Conservation (phyloP, 2,888 invertebrate species). For the Microctonus hyperodae region DNA sequence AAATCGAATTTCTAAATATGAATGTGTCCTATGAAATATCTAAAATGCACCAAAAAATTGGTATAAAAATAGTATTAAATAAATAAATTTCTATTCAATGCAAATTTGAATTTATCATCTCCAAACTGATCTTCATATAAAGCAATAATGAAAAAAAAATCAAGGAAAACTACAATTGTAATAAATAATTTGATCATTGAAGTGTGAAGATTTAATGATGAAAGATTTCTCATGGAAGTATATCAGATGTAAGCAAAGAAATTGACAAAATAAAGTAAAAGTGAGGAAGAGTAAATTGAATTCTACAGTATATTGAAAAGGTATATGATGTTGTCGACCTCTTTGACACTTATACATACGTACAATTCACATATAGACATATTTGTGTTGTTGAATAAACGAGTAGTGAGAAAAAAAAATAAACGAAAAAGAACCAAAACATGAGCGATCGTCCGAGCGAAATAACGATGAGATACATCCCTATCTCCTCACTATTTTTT, state of each 20-base stretch:
- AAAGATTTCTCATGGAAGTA: not conserved
- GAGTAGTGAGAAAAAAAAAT: conserved; percentile 20
- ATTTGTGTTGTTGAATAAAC: conserved; percentile 6
- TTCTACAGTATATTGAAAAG: conserved; percentile 14
- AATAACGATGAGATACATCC: conserved; percentile 25
- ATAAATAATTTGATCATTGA: conserved; percentile 7
- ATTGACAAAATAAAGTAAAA: conserved; percentile 1
- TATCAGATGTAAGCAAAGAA: not conserved
- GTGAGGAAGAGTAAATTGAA: conserved; percentile 24
- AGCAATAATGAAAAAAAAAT: not conserved
- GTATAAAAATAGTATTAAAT: too few species aligned
- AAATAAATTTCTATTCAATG: not conserved
- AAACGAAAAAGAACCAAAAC: conserved; percentile 19
- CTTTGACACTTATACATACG: not conserved
- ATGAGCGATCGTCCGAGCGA: conserved; percentile 25
- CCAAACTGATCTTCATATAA: not conserved
- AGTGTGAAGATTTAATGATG: conserved; percentile 19
- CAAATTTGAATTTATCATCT: not conserved
- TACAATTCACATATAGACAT: not conserved
- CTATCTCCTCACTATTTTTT: not conserved
- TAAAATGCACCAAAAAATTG: too few species aligned
- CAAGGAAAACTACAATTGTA: not conserved
- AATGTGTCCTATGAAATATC: too few species aligned
- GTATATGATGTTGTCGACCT: conserved; percentile 25
- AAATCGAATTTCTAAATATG: too few species aligned